Evolutionary conservation across 2,113 vertebrate genomes (phyloP).

Genomic region (Proteles cristata): DNA sequence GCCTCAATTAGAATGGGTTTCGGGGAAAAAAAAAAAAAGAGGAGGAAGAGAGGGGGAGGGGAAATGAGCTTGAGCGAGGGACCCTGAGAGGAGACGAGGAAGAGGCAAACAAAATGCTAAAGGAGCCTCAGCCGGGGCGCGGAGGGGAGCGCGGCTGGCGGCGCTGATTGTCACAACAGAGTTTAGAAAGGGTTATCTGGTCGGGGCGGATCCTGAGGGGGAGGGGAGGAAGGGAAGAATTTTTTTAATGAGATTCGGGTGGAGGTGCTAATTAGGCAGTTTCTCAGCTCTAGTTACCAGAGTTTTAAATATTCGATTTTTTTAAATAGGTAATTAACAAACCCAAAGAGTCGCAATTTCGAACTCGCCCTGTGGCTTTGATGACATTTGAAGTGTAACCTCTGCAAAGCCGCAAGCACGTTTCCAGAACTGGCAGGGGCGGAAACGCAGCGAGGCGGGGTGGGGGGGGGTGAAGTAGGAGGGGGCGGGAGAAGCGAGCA

Average conservation of each 20-base stretch:
- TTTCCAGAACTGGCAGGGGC: constrained; percentile 13
- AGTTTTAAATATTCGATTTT: constrained; percentile 50
- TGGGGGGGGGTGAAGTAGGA: not conserved
- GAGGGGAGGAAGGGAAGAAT: not conserved
- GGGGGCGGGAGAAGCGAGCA: not conserved
- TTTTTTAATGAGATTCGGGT: not conserved
- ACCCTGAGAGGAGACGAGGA: not conserved
- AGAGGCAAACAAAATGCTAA: not conserved
- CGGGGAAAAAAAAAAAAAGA: not conserved
- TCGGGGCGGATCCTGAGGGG: constrained; percentile 27
- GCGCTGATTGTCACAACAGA: not conserved
- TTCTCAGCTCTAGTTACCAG: not conserved
- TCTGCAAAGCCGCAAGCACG: not conserved
- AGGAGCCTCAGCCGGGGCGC: constrained; percentile 33
- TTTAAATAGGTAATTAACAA: not conserved
- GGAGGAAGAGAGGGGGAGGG: constrained; percentile 75
- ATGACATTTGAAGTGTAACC: constrained; percentile 26
- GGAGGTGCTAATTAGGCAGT: not conserved
- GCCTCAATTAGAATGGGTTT: constrained; percentile 95
- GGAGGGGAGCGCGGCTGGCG: not conserved
- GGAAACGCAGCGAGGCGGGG: not conserved
- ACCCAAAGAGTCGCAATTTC: not conserved
- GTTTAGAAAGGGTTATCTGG: constrained; percentile 59
- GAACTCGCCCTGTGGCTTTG: constrained; percentile 42
- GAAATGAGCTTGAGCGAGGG: constrained; percentile 70